Percentiles rank a stretch among this genome's conserved stretches.
Conservation (phyloP, 1,140 invertebrate genomes). For the Capitella teleta region DNA sequence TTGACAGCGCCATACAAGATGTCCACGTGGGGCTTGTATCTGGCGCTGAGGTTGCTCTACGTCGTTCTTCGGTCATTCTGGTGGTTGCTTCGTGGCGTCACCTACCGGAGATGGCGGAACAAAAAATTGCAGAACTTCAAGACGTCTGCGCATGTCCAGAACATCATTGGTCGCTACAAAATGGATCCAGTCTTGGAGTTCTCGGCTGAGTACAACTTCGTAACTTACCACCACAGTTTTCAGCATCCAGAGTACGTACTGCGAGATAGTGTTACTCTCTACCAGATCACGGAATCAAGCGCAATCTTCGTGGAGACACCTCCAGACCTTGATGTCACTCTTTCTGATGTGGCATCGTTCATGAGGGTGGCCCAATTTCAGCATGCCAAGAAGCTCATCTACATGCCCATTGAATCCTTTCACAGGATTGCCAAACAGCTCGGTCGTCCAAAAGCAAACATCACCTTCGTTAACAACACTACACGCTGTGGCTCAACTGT, state of each 20-base stretch:
- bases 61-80: too few species aligned
- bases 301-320: conserved; percentile 11
- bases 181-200: not conserved
- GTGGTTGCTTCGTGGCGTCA: too few species aligned
- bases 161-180: not conserved
- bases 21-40: too few species aligned
- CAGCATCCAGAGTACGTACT: conserved; percentile 5
- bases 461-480: conserved; percentile 7
- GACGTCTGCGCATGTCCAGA: not conserved
- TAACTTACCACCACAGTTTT: conserved; percentile 4
- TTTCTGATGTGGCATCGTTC: not conserved
- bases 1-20: too few species aligned
- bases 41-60: too few species aligned
- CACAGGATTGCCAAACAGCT: conserved; percentile 4
- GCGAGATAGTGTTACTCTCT: conserved; percentile 1
- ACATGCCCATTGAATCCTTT: conserved; percentile 1
- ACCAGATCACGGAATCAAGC: conserved; percentile 1
- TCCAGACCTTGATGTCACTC: not conserved
- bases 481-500: conserved; percentile 10
- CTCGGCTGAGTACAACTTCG: not conserved
- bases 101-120: too few species aligned
- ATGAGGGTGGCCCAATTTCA: conserved; percentile 6
- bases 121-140: too few species aligned
- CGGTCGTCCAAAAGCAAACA: conserved; percentile 6
- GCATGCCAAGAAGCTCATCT: not conserved